phyloP scores from a whole-genome alignment of 2,113 vertebrate genomes.

The Baryphthengus martii region DNA sequence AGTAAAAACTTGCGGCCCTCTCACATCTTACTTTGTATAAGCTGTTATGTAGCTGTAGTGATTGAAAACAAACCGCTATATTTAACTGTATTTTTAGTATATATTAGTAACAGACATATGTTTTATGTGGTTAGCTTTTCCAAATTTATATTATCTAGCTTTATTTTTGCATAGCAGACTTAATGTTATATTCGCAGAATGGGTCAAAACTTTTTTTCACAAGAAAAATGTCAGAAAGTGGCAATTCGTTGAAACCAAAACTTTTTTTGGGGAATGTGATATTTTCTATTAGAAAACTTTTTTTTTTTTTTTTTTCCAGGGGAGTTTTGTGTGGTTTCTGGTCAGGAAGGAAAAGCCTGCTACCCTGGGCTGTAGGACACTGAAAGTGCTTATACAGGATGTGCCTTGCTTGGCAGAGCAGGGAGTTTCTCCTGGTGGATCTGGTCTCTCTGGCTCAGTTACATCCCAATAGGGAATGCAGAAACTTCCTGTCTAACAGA shows the following conservation, averaged over 20 bases:
- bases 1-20: not conserved
- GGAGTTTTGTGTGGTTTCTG: not conserved
- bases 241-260: not conserved
- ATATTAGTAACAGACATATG: not conserved
- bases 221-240: not conserved
- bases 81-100: constrained; percentile 16
- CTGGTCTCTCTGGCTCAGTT: not conserved
- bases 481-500: not conserved
- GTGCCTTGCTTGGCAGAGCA: not conserved
- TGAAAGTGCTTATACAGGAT: not conserved
- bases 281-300: not conserved
- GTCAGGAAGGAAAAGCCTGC: not conserved
- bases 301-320: not conserved
- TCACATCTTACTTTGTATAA: not conserved
- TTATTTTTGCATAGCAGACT: not conserved
- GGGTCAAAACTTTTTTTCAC: not conserved
- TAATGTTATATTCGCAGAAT: not conserved
- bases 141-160: not conserved
- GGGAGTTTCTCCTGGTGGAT: not conserved
- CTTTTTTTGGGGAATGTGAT: not conserved
- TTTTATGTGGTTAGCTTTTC: constrained; percentile 7
- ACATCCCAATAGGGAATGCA: not conserved
- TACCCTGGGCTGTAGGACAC: not conserved
- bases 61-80: not conserved
- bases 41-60: not conserved